phyloP scores from a whole-genome alignment of 2,113 vertebrate genomes.

The Delphinus delphis region DNA sequence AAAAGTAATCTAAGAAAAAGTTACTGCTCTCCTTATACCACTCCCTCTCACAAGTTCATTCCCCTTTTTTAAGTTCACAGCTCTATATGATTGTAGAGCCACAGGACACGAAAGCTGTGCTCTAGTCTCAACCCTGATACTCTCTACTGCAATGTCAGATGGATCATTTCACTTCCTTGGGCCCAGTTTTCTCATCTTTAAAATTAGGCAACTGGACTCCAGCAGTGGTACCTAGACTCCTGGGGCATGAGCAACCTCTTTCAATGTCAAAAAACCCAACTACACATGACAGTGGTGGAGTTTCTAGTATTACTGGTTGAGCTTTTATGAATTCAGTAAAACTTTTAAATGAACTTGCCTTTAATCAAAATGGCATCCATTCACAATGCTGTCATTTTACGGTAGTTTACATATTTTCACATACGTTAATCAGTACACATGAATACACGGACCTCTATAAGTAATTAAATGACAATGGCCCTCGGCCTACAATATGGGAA shows the following conservation, averaged over 20 bases:
- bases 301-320: neutral
- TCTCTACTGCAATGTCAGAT: accelerated
- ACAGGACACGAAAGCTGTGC: neutral
- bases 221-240: neutral
- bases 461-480: neutral
- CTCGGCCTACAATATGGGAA: neutral
- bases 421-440: neutral
- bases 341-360: neutral
- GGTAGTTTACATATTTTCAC: neutral
- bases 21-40: neutral
- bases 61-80: neutral
- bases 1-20: neutral
- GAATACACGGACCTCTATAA: neutral
- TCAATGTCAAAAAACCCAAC: neutral
- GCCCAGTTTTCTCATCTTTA: neutral
- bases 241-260: neutral
- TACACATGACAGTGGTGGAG: neutral
- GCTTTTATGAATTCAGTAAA: neutral
- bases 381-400: neutral
- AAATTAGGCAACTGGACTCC: neutral
- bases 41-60: neutral
- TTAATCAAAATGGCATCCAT: neutral
- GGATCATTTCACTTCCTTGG: neutral
- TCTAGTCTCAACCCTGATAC: too few relatives aligned
- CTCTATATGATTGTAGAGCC: neutral